A percentile compares a stretch with the other conserved stretches of the same genome.
Evolutionary conservation across 1,140 invertebrate species (phyloP).

Genomic region (Bombus soroeensis): DNA sequence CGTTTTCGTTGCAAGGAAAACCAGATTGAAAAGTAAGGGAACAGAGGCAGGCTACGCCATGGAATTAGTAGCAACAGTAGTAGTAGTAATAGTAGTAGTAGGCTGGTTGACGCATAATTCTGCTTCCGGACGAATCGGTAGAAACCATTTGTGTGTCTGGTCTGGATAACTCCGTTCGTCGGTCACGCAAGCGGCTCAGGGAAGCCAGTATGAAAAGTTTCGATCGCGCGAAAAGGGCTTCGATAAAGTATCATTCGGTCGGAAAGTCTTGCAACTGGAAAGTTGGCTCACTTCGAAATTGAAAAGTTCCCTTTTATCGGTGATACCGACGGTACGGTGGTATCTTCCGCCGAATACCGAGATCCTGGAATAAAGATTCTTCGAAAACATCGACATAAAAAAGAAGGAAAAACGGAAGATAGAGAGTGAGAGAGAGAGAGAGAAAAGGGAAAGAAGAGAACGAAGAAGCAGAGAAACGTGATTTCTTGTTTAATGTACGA

Average conservation of each 20-base stretch:
- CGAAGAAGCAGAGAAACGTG: background rate
- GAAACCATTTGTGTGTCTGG: conserved; percentile 41
- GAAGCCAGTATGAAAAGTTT: conserved; percentile 53
- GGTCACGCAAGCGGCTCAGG: conserved; percentile 41
- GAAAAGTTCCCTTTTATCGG: conserved; percentile 56
- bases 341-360: background rate
- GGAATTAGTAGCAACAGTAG: background rate
- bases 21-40: background rate
- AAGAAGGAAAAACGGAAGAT: background rate
- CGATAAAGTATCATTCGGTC: conserved; percentile 56
- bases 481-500: conserved; percentile 15
- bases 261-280: conserved; percentile 51
- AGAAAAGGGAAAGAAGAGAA: background rate
- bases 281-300: conserved; percentile 36
- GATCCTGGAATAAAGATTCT: conserved; percentile 15
- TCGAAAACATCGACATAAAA: conserved; percentile 4
- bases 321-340: background rate
- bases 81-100: no score
- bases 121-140: background rate
- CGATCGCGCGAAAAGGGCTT: conserved; percentile 55
- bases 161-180: conserved; percentile 11
- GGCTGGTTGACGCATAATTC: conserved; percentile 25
- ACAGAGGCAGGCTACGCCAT: background rate
- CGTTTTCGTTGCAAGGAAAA: background rate
- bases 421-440: no score